Conservation (phyloP, 92 coral and sea anemone species). For the Porites rus region DNA sequence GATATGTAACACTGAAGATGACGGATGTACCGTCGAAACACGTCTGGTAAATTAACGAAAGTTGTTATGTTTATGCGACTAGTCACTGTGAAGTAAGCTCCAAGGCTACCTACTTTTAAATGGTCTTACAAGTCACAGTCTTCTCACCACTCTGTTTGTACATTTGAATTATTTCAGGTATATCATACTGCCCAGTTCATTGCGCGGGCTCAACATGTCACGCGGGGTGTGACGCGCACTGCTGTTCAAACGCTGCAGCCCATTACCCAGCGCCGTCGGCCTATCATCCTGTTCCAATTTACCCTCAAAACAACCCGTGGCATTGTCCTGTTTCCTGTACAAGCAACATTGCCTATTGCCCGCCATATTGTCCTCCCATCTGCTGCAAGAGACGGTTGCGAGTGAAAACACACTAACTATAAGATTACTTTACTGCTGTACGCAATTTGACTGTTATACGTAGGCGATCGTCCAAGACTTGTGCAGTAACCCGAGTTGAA, state of each 20-base stretch:
- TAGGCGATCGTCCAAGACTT: too few relatives aligned
- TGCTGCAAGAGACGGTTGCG: constrained; percentile 49
- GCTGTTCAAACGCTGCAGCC: constrained; percentile 1
- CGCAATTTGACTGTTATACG: too few relatives aligned
- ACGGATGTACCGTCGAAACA: too few relatives aligned
- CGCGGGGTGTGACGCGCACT: constrained; percentile 15
- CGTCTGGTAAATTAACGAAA: too few relatives aligned
- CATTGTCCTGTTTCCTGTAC: constrained; percentile 34
- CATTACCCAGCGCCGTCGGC: constrained; percentile 2
- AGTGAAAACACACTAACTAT: constrained; percentile 1
- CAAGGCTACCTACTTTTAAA: background rate
- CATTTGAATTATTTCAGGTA: background rate
- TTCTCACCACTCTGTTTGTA: too few relatives aligned
- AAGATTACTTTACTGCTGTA: background rate
- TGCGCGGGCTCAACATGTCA: constrained; percentile 8
- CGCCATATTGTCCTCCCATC: constrained; percentile 46
- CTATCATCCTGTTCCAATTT: constrained; percentile 15
- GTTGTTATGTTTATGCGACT: too few relatives aligned
- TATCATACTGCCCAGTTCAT: constrained; percentile 30
- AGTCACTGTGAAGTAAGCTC: too few relatives aligned
- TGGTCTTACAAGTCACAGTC: background rate
- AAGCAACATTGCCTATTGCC: constrained; percentile 29
- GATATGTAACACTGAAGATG: too few relatives aligned
- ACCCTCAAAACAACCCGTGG: background rate
- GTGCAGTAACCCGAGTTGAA: too few relatives aligned